These are phyloP conservation scores for Diacarnus erythraeanus DNA, from an alignment of 37 sponge, comb jelly and placozoan species.

Conservation along the genomic window DNA sequence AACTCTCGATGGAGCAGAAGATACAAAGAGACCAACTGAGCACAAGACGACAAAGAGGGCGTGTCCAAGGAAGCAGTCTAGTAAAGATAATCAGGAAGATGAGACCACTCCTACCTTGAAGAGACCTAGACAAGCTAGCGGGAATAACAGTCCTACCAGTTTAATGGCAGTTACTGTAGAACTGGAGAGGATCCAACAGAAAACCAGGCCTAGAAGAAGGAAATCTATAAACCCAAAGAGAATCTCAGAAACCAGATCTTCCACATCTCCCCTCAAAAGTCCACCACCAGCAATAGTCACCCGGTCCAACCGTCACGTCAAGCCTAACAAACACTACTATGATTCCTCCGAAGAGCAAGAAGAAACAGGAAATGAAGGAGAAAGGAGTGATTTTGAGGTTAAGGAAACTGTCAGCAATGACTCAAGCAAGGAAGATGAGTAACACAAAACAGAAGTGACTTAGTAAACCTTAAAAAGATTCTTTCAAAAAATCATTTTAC, in stretches of 20 bases:
- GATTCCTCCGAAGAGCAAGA: not conserved
- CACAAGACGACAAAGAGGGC: not conserved
- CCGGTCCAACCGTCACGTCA: constrained; percentile 49
- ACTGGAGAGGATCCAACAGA: not conserved
- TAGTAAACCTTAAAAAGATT: not conserved
- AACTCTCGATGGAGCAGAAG: not conserved
- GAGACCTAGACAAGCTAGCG: not conserved
- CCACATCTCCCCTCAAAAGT: constrained; percentile 21
- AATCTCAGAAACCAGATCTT: not conserved
- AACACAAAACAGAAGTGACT: not conserved
- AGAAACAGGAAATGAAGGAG: not conserved
- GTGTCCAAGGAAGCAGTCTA: not conserved
- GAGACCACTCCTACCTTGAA: not conserved
- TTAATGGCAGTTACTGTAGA: not conserved
- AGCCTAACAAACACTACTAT: constrained; percentile 39
- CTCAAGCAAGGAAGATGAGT: not conserved
- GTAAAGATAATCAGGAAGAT: not conserved
- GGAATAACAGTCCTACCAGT: not conserved
- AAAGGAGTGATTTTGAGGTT: constrained; percentile 18
- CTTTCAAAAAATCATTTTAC: not conserved
- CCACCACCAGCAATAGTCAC: constrained; percentile 26
- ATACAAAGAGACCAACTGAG: not conserved
- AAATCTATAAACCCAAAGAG: constrained; percentile 12
- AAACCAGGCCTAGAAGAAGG: not conserved
- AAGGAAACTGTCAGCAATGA: not conserved